These are phyloP conservation scores for Myrmophylax atrothorax DNA, from an alignment of 2,113 vertebrate species.

Conservation along the genomic window DNA sequence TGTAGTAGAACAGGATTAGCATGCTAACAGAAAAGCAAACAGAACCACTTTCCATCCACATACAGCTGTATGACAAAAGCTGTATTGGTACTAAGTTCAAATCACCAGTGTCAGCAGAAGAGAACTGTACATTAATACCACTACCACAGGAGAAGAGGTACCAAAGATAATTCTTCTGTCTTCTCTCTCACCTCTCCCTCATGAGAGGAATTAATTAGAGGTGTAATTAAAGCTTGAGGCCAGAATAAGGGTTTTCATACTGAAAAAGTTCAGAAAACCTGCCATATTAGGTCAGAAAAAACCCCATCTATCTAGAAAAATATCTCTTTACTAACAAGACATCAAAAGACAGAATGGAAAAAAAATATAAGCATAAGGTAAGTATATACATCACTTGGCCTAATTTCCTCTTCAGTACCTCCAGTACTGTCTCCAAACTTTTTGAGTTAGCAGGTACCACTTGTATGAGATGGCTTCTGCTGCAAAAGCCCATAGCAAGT, in stretches of 20 bases:
- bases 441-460: not conserved
- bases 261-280: not conserved
- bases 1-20: not conserved
- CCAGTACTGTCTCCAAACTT: not conserved
- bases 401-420: not conserved
- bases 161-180: not conserved
- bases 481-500: not conserved
- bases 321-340: not conserved
- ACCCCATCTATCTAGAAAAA: not conserved
- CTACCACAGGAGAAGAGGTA: not conserved
- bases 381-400: not conserved
- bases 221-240: constrained; percentile 32
- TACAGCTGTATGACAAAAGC: not conserved
- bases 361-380: not conserved
- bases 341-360: not conserved
- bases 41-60: not conserved
- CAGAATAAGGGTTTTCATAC: not conserved
- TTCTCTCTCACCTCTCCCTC: not conserved
- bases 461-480: not conserved
- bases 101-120: not conserved
- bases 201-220: constrained; percentile 17
- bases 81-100: not conserved
- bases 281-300: not conserved
- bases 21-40: not conserved
- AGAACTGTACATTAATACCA: not conserved